Base-by-base conservation (phyloP, 2,797 vertebrate genomes). In the Melanotaenia parkinsoni region DNA sequence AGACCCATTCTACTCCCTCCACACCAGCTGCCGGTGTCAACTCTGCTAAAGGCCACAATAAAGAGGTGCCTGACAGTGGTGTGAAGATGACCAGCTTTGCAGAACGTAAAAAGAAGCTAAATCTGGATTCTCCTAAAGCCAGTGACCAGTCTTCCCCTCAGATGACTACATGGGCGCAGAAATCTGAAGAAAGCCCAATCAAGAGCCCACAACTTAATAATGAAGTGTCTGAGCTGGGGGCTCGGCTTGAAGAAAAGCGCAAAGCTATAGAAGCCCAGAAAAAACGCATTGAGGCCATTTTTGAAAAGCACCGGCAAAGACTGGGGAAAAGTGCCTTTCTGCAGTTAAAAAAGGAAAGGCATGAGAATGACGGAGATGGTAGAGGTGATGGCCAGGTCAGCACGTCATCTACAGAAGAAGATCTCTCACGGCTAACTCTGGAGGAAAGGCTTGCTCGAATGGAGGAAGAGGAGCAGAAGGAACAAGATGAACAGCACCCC, bases 191-290 rank as follows among this genome's bases (percentile, higher is more conserved):
- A 71, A 82, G 93, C 60, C 83, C 94, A 32, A 77, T 80, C 85
- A 77, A 95, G 77, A 95, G 94, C 83, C 95, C 95, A 0, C 92
- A 95, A 22, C 93, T 97, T 70, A 96, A 87, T 66, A 96, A 95
- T 0, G 97, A 98, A 77, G 95, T 97, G 96, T 95, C 92, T 0
- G 96, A 98, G 86, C 90, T 98, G 13, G 96, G 96, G 1, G 95
- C 85, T 7, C 93, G 97, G 5, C 93, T 98, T 22, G 96, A 97
- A 83, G 97, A 98, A 83, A 97, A 97, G 57, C 94, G 97, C 4
- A 94, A 93, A 58, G 97, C 97, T 58, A 98, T 98, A 0, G 97
- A 98, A 86, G 96, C 97, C 0, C 97, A 98, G 88, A 98, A 98
- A 88, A 96, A 96, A 67, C 95, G 97, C 45, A 98, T 98, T 0